These are phyloP conservation scores for Drosophila simulans DNA, from an alignment of 1,140 invertebrate species.

Conservation along the genomic window DNA sequence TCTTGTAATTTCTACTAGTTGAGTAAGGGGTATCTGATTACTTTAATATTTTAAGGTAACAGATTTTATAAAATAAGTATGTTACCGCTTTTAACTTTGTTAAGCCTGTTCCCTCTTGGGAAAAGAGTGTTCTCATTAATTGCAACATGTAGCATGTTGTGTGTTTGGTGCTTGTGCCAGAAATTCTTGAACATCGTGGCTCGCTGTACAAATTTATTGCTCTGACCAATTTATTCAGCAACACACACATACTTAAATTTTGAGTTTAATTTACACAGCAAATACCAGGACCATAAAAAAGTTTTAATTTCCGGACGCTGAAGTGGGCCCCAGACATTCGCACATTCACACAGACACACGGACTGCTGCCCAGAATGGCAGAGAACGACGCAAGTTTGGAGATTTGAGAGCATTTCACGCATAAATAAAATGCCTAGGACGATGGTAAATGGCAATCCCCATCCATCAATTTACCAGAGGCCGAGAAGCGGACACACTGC, in stretches of 20 bases:
- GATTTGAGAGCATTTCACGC: slow-evolving; percentile 64
- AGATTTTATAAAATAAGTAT: too few relatives aligned
- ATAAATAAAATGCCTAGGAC: slow-evolving; percentile 66
- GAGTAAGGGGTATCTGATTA: too few relatives aligned
- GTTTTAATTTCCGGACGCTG: slow-evolving; percentile 62
- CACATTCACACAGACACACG: slow-evolving; percentile 18
- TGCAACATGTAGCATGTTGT: not conserved
- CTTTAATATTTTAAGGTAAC: too few relatives aligned
- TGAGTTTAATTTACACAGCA: slow-evolving; percentile 26
- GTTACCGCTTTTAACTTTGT: not conserved
- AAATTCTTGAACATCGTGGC: slow-evolving; percentile 25
- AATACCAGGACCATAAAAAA: slow-evolving; percentile 61
- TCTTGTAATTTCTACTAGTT: too few relatives aligned
- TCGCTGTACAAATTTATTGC: slow-evolving; percentile 42
- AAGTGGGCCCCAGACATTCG: slow-evolving; percentile 41
- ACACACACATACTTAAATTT: slow-evolving; percentile 28
- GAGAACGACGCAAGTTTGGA: slow-evolving; percentile 43
- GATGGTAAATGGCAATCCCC: slow-evolving; percentile 44
- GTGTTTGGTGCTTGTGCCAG: slow-evolving; percentile 3
- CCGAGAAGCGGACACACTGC: slow-evolving; percentile 3
- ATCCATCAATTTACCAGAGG: not conserved
- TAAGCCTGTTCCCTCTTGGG: not conserved
- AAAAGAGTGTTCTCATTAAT: not conserved
- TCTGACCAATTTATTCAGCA: slow-evolving; percentile 44
- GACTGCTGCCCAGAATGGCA: slow-evolving; percentile 21